phyloP scores from a whole-genome alignment of 2,797 vertebrate genomes.

The Poeciliopsis turneri region DNA sequence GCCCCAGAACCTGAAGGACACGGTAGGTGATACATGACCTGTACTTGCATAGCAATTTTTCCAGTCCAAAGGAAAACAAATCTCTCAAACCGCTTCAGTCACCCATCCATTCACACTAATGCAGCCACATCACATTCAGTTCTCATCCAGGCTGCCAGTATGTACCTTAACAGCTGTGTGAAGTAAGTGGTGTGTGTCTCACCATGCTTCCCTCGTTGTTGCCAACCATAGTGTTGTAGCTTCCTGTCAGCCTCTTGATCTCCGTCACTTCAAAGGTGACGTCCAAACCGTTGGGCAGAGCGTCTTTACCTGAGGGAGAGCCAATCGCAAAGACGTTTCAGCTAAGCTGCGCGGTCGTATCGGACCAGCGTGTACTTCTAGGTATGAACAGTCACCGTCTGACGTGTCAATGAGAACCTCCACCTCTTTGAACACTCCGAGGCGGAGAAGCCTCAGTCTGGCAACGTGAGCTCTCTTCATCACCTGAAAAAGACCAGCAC shows the following conservation, averaged over 20 bases:
- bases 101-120: too few relatives aligned
- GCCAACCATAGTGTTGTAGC: slow-evolving; percentile 98
- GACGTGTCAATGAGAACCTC: slow-evolving; percentile 95
- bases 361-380: neutral
- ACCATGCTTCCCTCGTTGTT: slow-evolving; percentile 99
- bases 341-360: too few relatives aligned
- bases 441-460: slow-evolving; percentile 88
- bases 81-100: neutral
- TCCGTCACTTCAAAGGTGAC: slow-evolving; percentile 95
- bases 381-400: slow-evolving; percentile 79
- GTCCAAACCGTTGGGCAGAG: slow-evolving; percentile 93
- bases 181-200: slow-evolving; percentile 42
- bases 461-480: slow-evolving; percentile 93
- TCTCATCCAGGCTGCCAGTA: neutral
- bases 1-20: slow-evolving; percentile 86
- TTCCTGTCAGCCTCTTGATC: slow-evolving; percentile 90
- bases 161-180: too few relatives aligned
- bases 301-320: slow-evolving; percentile 83
- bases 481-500: slow-evolving; percentile 78
- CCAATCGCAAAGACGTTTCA: slow-evolving; percentile 3
- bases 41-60: neutral
- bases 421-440: slow-evolving; percentile 94
- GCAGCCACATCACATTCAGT: neutral
- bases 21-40: neutral
- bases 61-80: neutral